phyloP scores from a whole-genome alignment of 2,888 invertebrate species.

The Girardia tigrina region DNA sequence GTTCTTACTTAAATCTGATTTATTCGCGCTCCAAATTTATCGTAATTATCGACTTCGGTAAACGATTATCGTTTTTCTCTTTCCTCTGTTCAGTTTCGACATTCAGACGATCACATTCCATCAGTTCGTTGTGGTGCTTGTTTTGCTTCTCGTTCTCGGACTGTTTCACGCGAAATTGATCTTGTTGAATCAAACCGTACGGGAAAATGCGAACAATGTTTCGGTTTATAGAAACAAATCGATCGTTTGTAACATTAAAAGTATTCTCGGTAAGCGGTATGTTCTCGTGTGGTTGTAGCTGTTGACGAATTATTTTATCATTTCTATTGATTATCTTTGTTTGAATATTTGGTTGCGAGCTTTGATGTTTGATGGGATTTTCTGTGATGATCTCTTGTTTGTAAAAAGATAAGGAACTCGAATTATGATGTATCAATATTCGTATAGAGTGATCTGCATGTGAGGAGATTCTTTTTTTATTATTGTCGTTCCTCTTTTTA shows the following conservation, averaged over 20 bases:
- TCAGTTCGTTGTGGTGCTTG: slow-evolving; percentile 10
- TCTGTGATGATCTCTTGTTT: too few species aligned
- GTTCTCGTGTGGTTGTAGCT: not conserved
- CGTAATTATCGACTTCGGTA: not conserved
- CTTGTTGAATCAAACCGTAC: slow-evolving; percentile 26
- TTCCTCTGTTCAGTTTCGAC: slow-evolving; percentile 26
- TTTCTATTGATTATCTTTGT: too few species aligned
- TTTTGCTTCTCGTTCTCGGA: not conserved
- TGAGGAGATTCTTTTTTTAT: too few species aligned
- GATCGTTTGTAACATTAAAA: not conserved
- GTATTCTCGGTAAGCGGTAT: not conserved
- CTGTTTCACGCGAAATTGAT: slow-evolving; percentile 25
- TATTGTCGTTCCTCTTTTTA: too few species aligned
- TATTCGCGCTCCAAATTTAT: not conserved
- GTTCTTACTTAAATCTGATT: slow-evolving; percentile 26
- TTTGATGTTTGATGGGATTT: too few species aligned
- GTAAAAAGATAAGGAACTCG: too few species aligned
- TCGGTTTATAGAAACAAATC: not conserved
- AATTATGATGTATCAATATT: too few species aligned
- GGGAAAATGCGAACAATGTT: slow-evolving; percentile 26
- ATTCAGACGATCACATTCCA: slow-evolving; percentile 18
- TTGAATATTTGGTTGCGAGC: too few species aligned
- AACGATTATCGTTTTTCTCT: not conserved
- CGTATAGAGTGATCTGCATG: too few species aligned
- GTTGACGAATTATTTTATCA: too few species aligned